A percentile compares a stretch with the other conserved stretches of the same genome.
These are phyloP conservation scores for Glyptemys insculpta DNA, from an alignment of 2,797 vertebrate species.

Conservation along the genomic window DNA sequence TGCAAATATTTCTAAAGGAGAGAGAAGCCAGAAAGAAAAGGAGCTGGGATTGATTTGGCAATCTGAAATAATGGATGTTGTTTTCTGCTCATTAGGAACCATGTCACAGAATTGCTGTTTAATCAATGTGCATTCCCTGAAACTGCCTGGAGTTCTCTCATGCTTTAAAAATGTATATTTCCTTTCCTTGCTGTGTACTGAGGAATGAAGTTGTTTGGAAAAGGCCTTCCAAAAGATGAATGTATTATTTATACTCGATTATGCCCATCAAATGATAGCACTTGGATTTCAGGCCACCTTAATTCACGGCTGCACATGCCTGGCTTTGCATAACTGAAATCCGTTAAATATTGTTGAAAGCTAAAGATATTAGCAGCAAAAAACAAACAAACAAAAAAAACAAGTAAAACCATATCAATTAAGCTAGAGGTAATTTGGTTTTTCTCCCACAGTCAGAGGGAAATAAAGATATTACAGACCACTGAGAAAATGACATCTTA, in stretches of 20 bases:
- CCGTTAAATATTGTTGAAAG: constrained; percentile 14
- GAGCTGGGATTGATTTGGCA: constrained; percentile 15
- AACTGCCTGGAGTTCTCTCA: background rate
- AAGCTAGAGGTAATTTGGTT: background rate
- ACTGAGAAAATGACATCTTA: background rate
- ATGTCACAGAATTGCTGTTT: constrained; percentile 46
- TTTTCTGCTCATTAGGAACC: constrained; percentile 47
- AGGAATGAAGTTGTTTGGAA: constrained; percentile 17
- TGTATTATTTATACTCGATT: constrained; percentile 8
- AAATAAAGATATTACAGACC: background rate
- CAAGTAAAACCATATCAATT: background rate
- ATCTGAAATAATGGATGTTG: constrained; percentile 33
- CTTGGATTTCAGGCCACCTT: background rate
- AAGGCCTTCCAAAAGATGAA: background rate
- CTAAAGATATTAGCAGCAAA: constrained; percentile 15
- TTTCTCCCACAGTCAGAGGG: background rate
- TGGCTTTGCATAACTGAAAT: constrained; percentile 27
- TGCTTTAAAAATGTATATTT: background rate
- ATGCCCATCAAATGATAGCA: background rate
- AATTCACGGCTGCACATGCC: background rate
- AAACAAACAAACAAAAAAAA: background rate
- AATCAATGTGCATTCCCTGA: constrained; percentile 1
- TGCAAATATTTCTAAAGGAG: constrained; percentile 29
- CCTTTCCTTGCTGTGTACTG: background rate
- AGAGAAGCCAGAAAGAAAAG: background rate